Evolutionary conservation across 2,888 invertebrate species (phyloP), one percentile per base, ranked within the genome.

Genomic region (Monochamus alternatus): DNA sequence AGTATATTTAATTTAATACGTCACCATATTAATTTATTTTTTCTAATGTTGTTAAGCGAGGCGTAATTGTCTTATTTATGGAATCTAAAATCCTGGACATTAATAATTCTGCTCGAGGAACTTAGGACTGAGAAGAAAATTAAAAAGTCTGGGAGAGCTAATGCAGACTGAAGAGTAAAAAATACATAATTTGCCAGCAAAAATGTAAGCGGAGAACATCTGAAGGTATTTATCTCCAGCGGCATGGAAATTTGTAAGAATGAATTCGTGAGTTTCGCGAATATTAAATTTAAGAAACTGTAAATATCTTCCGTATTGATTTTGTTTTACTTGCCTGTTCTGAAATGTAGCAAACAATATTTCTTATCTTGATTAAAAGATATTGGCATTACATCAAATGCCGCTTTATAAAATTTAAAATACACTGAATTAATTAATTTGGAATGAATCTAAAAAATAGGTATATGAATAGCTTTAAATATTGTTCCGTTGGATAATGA

Each of bases 281-380:
- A 75, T 75, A 78, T 78, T 75, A 78, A 78, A 78, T 78, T 78
- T 72, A 62, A 69, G 74, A 75, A 71, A 68, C 52, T 66, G 73
- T 62, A 68, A 74, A 78, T 75, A 78, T 71, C 73, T 67, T 51
- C 51, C 2, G 69, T 69, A 69, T 69, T 51, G 69, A 69, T 69
- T 69, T 69, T 69, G 60, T 69, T 60, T 59, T 69, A 59, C 60
- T 47, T 60, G 47, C 55, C 44, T 55, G 44, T 58, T 30, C 22
- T 32, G 47, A 59, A 60, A 31, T 60, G 60, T 31, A 62, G 7
- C 2, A 7, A 0, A 38, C 7, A 38, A 38, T 38, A 38, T 38
- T 38, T 38, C 7, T 38, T 1, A 38, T 38, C 38, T 38, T 38
- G 38, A 38, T 7, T 38, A 2, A 38, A 38, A 38, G 4, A 38